Base-by-base conservation (phyloP, 2,113 vertebrate genomes). In the Rhodinocichla rosea region DNA sequence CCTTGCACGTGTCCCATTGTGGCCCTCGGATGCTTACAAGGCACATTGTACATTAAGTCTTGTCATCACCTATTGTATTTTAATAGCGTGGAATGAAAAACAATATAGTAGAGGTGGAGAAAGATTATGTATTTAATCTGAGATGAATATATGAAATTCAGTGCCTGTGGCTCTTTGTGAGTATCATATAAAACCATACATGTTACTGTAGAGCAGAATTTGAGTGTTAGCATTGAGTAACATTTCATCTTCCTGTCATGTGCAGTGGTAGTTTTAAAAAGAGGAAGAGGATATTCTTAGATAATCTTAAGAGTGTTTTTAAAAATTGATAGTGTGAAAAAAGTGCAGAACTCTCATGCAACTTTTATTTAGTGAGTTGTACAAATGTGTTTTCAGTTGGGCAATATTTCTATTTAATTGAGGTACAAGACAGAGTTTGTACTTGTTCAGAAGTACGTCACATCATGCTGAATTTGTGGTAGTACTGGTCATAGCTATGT, bases 181-280 rank as follows among this genome's bases (percentile, higher is more conserved):
- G 6, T 37, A 32, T 63, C 6, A 7, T 68, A 32, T 56, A 13
- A 83, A 89, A 15, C 1, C 16, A 60, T 62, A 17, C 0, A 0
- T 40, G 11, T 42, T 70, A 47, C 13, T 30, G 27, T 35, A 67
- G 35, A 75, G 30, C 16, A 78, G 76, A 73, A 57, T 70, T 74
- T 65, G 17, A 42, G 42, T 45, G 28, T 71, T 78, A 42, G 6
- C 35, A 47, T 64, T 33, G 13, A 86, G 50, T 80, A 90, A 64
- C 53, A 33, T 13, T 7, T 57, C 10, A 21, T 86, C 44, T 90
- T 83, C 50, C 55, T 86, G 68, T 83, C 26, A 13, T 45, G 23
- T 77, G 50, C 45, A 62, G 26, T 57, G n/a, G 50, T 88, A 59
- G 57, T 68, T 92, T 86, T 83, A 42, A 70, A 89, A 89, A 88